These are phyloP conservation scores for Chaetogeoica ovagalla DNA, from an alignment of 2,888 invertebrate genomes.

Conservation along the genomic window DNA sequence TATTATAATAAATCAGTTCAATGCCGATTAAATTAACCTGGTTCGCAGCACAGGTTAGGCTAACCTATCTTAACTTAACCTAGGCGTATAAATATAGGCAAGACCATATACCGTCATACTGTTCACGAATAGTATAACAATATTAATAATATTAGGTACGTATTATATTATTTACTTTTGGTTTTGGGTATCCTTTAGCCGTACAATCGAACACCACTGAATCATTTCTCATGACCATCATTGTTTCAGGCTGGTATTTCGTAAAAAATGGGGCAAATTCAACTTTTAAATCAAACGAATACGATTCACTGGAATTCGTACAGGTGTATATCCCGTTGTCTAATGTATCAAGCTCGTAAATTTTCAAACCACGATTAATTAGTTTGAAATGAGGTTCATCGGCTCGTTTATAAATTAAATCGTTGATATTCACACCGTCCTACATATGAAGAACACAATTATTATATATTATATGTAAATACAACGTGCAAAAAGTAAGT, in stretches of 20 bases:
- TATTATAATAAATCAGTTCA: no score
- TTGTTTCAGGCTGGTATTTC: neutral
- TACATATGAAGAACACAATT: neutral
- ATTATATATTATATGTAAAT: neutral
- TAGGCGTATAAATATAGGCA: no score
- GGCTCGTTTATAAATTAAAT: conserved; percentile 3
- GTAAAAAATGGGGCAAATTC: conserved; percentile 13
- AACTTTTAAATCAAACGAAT: conserved; percentile 14
- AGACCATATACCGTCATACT: no score
- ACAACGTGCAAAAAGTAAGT: neutral
- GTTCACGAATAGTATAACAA: no score
- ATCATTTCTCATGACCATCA: conserved; percentile 27
- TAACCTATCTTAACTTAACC: no score
- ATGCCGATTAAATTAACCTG: no score
- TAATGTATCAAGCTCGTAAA: conserved; percentile 2
- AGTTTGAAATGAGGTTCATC: conserved; percentile 30
- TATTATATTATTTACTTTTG: conserved; percentile 32
- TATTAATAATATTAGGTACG: neutral
- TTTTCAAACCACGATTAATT: neutral
- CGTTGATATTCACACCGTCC: neutral
- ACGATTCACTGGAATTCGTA: neutral
- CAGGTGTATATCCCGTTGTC: conserved; percentile 23
- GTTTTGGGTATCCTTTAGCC: conserved; percentile 28
- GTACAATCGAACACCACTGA: conserved; percentile 29
- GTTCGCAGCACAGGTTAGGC: no score